Evolutionary conservation across 2,888 invertebrate species (phyloP), one percentile per base, ranked within the genome.

Genomic region (Torymus tubicola): DNA sequence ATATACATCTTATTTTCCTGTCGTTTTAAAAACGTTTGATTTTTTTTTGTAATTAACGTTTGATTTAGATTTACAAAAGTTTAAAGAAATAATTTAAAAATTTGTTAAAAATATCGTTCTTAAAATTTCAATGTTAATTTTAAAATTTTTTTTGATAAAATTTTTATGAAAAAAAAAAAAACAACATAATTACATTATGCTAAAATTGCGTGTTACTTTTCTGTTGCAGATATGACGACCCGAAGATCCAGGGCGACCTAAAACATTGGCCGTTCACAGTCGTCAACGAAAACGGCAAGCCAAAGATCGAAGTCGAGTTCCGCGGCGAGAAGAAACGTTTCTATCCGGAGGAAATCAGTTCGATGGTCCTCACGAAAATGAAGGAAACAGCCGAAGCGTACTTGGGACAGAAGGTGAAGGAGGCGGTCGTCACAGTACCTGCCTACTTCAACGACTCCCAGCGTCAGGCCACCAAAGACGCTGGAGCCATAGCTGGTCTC

Each of bases 211-310:
- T 42, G 42, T 42, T 42, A 42, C 42, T 42, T 42, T 42, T 42
- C 42, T 42, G 21, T 79, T 79, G 11, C 57, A 79, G 78, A 5
- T 95, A 93, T 89, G 94, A 94, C 85, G 95, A 96, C 86, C 90
- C 92, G 0, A 94, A 95, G 86, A 95, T 96, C 69, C 95, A 95
- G 87, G 92, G 92, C 50, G 96, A 96, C 90, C 94, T 95, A 92
- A 95, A 95, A 87, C 95, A 95, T 86, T 96, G 96, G 96, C 95
- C 96, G 2, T 96, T 96, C 91, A 93, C 93, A 86, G 94, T 95
- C 10, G 89, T 94, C 83, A 93, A 90, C 85, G 94, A 94, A 71
- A 90, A 91, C 68, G 92, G 94, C 60, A 95, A 95, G 86, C 95
- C 95, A 0, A 95, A 94, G 88, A 93, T 95, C 72, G 92, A 93